Conservation (phyloP, 2,888 invertebrate species). For the Slavum lentiscoides region DNA sequence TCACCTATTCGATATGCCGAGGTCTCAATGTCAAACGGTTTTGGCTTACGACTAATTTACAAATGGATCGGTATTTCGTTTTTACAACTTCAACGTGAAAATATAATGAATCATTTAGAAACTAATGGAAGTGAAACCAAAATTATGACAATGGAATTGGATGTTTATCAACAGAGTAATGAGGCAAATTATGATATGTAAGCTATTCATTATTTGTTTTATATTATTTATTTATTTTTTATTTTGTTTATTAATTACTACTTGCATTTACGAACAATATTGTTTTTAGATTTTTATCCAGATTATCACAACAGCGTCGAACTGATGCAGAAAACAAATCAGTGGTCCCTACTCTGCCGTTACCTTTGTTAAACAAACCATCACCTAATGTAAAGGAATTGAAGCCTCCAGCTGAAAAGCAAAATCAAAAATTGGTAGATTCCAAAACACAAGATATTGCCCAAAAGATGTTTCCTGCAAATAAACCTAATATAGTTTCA, state of each 20-base stretch:
- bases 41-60: slow-evolving; percentile 87
- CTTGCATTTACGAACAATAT: not conserved
- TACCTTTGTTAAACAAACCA: slow-evolving; percentile 47
- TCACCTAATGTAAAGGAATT: slow-evolving; percentile 32
- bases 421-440: slow-evolving; percentile 3
- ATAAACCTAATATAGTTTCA: slow-evolving; percentile 13
- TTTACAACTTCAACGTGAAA: slow-evolving; percentile 83
- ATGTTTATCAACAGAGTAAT: slow-evolving; percentile 73
- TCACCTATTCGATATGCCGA: slow-evolving; percentile 83
- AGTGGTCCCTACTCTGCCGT: slow-evolving; percentile 61
- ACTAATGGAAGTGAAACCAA: slow-evolving; percentile 81
- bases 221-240: not conserved
- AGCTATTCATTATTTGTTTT: slow-evolving; percentile 50
- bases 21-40: slow-evolving; percentile 93
- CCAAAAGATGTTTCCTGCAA: slow-evolving; percentile 47
- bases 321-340: slow-evolving; percentile 71
- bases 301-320: slow-evolving; percentile 73
- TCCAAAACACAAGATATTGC: slow-evolving; percentile 44
- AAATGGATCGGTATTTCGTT: slow-evolving; percentile 95
- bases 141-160: slow-evolving; percentile 74
- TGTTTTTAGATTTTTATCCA: slow-evolving; percentile 67
- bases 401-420: slow-evolving; percentile 22
- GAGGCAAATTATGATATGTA: slow-evolving; percentile 73
- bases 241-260: not conserved
- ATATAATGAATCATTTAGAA: slow-evolving; percentile 79